Conservation (phyloP, 2,797 vertebrate genomes). For the Clarias platycephalus region DNA sequence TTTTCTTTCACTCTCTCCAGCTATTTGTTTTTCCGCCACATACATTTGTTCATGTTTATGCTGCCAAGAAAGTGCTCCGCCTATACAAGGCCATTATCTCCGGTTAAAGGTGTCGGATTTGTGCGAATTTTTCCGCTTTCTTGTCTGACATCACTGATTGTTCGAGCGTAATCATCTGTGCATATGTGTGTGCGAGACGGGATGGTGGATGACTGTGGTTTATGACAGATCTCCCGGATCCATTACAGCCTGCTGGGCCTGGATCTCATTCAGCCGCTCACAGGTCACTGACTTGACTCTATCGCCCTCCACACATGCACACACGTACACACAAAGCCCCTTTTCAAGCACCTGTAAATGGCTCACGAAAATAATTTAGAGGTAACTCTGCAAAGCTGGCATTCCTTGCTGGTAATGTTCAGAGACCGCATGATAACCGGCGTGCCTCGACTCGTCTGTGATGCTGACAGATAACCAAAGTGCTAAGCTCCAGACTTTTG, state of each 20-base stretch:
- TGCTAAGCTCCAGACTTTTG: slow-evolving; percentile 53
- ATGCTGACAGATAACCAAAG: slow-evolving; percentile 70
- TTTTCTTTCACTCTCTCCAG: not conserved
- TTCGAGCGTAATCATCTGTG: not conserved
- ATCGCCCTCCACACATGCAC: slow-evolving; percentile 13
- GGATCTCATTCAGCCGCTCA: slow-evolving; percentile 59
- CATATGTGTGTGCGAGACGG: slow-evolving; percentile 53
- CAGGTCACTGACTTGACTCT: slow-evolving; percentile 55
- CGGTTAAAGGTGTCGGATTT: slow-evolving; percentile 31
- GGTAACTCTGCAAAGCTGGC: slow-evolving; percentile 66
- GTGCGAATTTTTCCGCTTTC: not conserved
- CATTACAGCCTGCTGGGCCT: slow-evolving; percentile 63
- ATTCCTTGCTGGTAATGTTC: slow-evolving; percentile 72
- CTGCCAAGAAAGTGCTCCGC: slow-evolving; percentile 19
- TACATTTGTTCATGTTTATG: not conserved
- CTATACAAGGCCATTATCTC: slow-evolving; percentile 2
- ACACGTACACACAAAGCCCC: slow-evolving; percentile 66
- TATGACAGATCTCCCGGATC: slow-evolving; percentile 47
- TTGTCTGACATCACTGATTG: not conserved
- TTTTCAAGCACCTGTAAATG: slow-evolving; percentile 62
- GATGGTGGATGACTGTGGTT: slow-evolving; percentile 54
- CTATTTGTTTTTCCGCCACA: slow-evolving; percentile 24
- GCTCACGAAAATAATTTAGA: slow-evolving; percentile 69
- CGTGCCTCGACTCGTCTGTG: slow-evolving; percentile 69
- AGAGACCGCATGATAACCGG: slow-evolving; percentile 62